phyloP scores from a whole-genome alignment of 1,140 invertebrate species.

The Cydia pomonella region DNA sequence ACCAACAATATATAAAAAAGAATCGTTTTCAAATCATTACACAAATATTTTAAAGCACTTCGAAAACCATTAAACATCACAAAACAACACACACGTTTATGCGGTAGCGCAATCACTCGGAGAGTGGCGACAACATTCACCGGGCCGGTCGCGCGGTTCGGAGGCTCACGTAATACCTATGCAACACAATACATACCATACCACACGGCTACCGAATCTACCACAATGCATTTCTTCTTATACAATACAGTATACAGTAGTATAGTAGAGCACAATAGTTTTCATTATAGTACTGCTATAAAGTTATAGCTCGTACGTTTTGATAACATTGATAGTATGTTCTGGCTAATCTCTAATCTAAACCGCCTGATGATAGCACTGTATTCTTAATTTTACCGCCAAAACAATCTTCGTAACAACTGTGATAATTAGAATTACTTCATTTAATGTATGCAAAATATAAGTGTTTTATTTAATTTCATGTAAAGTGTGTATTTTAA shows the following conservation, averaged over 20 bases:
- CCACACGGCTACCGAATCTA: neutral
- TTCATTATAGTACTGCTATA: neutral
- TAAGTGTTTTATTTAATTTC: too few species aligned
- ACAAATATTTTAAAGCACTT: neutral
- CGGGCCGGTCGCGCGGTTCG: neutral
- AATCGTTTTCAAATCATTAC: neutral
- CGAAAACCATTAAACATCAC: neutral
- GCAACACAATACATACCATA: neutral
- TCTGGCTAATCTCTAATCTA: neutral
- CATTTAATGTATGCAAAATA: too few species aligned
- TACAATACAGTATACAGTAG: neutral
- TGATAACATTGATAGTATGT: neutral
- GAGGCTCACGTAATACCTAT: neutral
- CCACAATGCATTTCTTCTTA: neutral
- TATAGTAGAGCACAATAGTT: constrained; percentile 8
- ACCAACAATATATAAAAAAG: too few species aligned
- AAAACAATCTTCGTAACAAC: too few species aligned
- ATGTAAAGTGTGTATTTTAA: too few species aligned
- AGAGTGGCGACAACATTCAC: constrained; percentile 1
- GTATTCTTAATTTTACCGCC: too few species aligned
- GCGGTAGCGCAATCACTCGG: neutral
- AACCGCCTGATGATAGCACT: neutral
- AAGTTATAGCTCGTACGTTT: neutral
- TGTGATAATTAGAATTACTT: too few species aligned
- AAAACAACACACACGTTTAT: constrained; percentile 1